Percentiles rank a stretch among this genome's conserved stretches.
Evolutionary conservation across 2,888 invertebrate species (phyloP).

Genomic region (Drosophila setosimentum): DNA sequence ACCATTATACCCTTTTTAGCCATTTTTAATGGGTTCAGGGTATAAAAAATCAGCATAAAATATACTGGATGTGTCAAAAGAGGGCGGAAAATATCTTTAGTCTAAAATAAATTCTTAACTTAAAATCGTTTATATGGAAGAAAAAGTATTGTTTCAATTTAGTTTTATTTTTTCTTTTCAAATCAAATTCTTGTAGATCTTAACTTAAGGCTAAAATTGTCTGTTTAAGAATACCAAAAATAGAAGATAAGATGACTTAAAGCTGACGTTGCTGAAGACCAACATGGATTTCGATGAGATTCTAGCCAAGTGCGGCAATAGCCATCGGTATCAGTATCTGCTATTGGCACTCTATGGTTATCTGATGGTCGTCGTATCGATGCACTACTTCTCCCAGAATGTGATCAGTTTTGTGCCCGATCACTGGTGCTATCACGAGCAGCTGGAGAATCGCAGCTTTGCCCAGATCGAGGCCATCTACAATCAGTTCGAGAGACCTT

Average conservation of each 20-base stretch:
- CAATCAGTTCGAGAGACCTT: slow-evolving; percentile 73
- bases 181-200: not conserved
- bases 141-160: not conserved
- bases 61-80: no score
- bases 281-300: slow-evolving; percentile 86
- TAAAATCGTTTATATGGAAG: no score
- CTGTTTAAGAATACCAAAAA: not conserved
- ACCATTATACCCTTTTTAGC: no score
- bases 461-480: slow-evolving; percentile 76
- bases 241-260: not conserved
- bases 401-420: slow-evolving; percentile 86
- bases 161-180: not conserved
- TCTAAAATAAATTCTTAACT: not conserved
- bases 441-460: slow-evolving; percentile 72
- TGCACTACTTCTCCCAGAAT: slow-evolving; percentile 87
- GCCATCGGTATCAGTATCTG: slow-evolving; percentile 86
- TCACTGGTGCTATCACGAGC: slow-evolving; percentile 83
- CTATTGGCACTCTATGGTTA: slow-evolving; percentile 86
- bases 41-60: not conserved
- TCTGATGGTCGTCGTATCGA: slow-evolving; percentile 86
- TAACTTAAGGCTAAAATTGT: not conserved
- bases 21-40: no score
- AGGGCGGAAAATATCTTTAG: not conserved
- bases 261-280: not conserved
- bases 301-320: slow-evolving; percentile 86